Percentiles rank a stretch among this genome's conserved stretches.
Evolutionary conservation across 1,140 invertebrate species (phyloP).

Genomic region (Holcopasites calliopsidis): DNA sequence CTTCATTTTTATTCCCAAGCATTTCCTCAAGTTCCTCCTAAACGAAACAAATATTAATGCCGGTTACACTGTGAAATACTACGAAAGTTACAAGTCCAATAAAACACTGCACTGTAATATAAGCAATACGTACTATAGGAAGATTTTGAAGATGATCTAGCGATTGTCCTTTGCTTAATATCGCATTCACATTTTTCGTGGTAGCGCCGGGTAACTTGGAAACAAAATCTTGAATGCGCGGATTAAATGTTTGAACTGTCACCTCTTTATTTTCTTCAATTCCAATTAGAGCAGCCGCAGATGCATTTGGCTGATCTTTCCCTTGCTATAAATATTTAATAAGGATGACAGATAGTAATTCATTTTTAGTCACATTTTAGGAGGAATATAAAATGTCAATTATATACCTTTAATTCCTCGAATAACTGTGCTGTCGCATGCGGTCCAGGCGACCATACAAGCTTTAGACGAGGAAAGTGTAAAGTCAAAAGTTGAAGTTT

Average conservation of each 20-base stretch:
- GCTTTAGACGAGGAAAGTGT: slow-evolving; percentile 94
- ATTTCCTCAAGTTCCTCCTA: slow-evolving; percentile 84
- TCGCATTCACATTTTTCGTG: slow-evolving; percentile 89
- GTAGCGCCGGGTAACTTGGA: slow-evolving; percentile 94
- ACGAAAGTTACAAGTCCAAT: slow-evolving; percentile 15
- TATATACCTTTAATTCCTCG: slow-evolving; percentile 89
- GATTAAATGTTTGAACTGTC: slow-evolving; percentile 87
- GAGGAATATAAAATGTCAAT: slow-evolving; percentile 6
- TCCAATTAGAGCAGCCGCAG: slow-evolving; percentile 84
- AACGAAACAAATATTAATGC: slow-evolving; percentile 56
- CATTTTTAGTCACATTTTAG: background rate
- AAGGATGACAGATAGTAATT: slow-evolving; percentile 5
- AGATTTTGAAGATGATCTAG: slow-evolving; percentile 84
- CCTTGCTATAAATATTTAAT: slow-evolving; percentile 81
- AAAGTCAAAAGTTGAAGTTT: slow-evolving; percentile 95
- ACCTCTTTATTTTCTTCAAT: slow-evolving; percentile 81
- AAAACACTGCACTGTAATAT: background rate
- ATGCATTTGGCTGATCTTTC: slow-evolving; percentile 87
- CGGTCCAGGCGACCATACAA: slow-evolving; percentile 97
- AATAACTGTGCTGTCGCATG: slow-evolving; percentile 97
- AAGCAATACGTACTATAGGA: slow-evolving; percentile 77
- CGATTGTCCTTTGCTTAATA: slow-evolving; percentile 90
- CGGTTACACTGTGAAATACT: slow-evolving; percentile 14
- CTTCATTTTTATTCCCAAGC: slow-evolving; percentile 84
- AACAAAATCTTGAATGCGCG: slow-evolving; percentile 91